Evolutionary conservation across 2,113 vertebrate species (phyloP), one percentile per base, ranked within the genome.

Genomic region (Clinocottus analis): DNA sequence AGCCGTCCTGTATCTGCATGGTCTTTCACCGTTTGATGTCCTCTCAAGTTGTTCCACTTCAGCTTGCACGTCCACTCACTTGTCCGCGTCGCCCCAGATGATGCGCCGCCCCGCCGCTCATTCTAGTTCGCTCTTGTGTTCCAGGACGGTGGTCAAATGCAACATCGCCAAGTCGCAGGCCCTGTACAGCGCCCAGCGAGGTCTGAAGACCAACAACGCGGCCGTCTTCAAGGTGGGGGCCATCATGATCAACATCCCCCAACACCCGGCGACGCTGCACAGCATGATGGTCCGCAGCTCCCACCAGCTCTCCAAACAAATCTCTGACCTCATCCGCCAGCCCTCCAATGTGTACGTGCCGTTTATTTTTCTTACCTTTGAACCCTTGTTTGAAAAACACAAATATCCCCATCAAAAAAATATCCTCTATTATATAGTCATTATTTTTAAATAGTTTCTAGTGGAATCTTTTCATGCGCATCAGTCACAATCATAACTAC

Each of bases 271-370:
- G 64, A 99, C 98, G 0, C 86, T 99, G 84, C 98, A 99, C 89
- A 98, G 98, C 90, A 99, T 99, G 98, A 99, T 99, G 98, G 98
- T 99, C 75, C 97, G 98, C 79, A 99, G 97, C 80, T 99, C 98
- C 61, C 98, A 99, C 91, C 98, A 99, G 88, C 97, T 99, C 58
- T 99, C 98, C 76, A 99, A 99, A 87, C 98, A 99, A 91, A 99
- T 99, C 83, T 98, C 98, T 0, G 98, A 99, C 92, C 97, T 99
- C 89, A 99, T 99, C 87, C 95, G 98, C 19, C 98, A 99, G n/a
- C 98, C 98, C 1, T 96, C 97, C 0, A 92, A 94, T 3, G 78
- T 41, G 98, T 99, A 91, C 89, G 97, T 93, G 16, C 9, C 5
- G 19, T 31, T 45, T 12, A 1, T 31, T 29, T 53, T 13, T 51